Base-by-base conservation (phyloP, 1,140 invertebrate genomes). In the Amyelois transitella region DNA sequence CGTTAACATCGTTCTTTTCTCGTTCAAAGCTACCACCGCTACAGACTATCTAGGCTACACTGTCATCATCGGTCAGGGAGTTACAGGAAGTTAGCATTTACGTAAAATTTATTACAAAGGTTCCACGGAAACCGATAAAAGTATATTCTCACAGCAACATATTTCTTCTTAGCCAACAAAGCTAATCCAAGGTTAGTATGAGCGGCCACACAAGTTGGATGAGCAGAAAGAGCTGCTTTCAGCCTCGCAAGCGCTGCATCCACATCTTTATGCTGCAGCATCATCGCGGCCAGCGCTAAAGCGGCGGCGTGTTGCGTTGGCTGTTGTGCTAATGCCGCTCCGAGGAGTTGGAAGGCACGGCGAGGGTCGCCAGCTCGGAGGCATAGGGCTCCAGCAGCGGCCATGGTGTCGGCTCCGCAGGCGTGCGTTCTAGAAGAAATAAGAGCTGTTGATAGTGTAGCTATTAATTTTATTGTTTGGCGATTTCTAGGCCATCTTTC, bases 161-260 rank as follows among this genome's bases (percentile, higher is more conserved):
- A 88, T 43, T 88, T 88, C 66, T 82, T 84, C 64, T 86, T 88
- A 0, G 69, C 66, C 19, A 86, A 25, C 58, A 88, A 63, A 28
- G 82, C 84, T 3, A 88, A 54, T 6, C 82, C 84, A 1, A 88
- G 58, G 21, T 88, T 79, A 0, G 74, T 62, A 18, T 87, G 81
- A 1, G 81, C 82, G 1, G 84, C 84, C 0, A 87, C 82, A 48
- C 84, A 87, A 0, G 69, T 72, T 0, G 82, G 79, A 48, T 87
- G 84, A 0, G 78, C 82, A 0, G 72, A 47, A 12, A 87, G 53
- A 1, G 84, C 84, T 2, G 73, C 73, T 60, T 81, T 86, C 0
- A 88, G 64, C 18, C 84, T 74, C 2, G 81, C 74, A 7, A 88
- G 55, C 0, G 72, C 74, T 1, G 84, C 82, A 20, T 84, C 80